phyloP scores from a whole-genome alignment of 2,888 invertebrate genomes.

The Noctua janthina region DNA sequence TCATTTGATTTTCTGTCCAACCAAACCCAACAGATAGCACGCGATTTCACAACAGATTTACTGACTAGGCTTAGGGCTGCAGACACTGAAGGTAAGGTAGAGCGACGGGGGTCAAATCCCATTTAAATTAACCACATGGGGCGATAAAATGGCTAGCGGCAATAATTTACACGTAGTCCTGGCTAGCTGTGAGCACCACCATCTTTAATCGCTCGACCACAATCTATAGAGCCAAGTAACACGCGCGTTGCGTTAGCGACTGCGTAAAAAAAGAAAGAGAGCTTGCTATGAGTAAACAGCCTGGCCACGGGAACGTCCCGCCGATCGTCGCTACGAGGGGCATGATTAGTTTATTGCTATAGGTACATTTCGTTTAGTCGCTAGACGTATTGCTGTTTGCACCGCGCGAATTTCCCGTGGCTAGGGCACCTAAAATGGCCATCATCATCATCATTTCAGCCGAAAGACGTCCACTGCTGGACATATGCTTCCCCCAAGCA shows the following conservation, averaged over 20 bases:
- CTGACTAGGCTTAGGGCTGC: background rate
- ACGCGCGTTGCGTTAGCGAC: background rate
- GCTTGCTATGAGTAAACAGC: background rate
- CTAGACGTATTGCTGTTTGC: background rate
- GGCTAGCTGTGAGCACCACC: background rate
- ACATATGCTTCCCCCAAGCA: too few species aligned
- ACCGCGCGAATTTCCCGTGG: background rate
- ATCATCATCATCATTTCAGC: too few species aligned
- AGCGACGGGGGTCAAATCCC: conserved; percentile 8
- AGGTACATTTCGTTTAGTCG: background rate
- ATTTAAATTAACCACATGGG: conserved; percentile 43
- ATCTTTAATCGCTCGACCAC: conserved; percentile 2
- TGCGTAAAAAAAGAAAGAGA: background rate
- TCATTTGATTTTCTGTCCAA: background rate
- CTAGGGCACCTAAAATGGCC: too few species aligned
- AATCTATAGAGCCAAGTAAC: background rate
- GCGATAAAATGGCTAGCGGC: conserved; percentile 18
- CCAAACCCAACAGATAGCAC: background rate
- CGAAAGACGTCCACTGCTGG: too few species aligned
- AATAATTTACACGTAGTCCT: conserved; percentile 24
- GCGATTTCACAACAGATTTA: conserved; percentile 2
- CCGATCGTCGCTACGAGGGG: background rate
- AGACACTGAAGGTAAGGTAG: background rate
- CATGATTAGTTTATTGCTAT: background rate
- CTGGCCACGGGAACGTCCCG: background rate